Base-by-base conservation (phyloP, 1,140 invertebrate genomes). In the Drosophila ercepeae region DNA sequence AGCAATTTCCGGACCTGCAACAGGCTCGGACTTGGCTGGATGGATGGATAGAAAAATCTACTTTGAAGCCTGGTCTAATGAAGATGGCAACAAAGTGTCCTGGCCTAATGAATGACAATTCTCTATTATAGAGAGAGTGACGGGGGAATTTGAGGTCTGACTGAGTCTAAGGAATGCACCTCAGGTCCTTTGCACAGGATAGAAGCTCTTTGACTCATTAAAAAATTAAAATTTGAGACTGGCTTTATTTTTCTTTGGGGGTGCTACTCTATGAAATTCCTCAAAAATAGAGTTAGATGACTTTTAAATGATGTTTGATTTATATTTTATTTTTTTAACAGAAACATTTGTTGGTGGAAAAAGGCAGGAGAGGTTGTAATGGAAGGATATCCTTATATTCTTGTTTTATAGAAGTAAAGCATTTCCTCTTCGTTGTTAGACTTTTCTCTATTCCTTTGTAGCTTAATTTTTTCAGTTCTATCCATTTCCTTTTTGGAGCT, bases 141-240 rank as follows among this genome's bases (percentile, higher is more conserved):
- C n/a, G n/a, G 42, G 36, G 36, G 45, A 11, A 25, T 50, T 59
- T 45, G 9, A n/a, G 14, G 23, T 9, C 8, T 16, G 42, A 23
- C 42, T 57, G 54, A 21, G 39, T 48, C 13, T 25, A 4, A 19
- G 64, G 21, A 53, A 64, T 52, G 45, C 29, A 46, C 27, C 27
- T 13, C 29, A 3, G 29, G 29, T 32, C 29, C 29, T 32, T n/a
- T 11, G 29, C 29, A 0, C 29, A n/a, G 29, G 3, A 32, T 32
- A n/a, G 32, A 55, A 54, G 51, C 55, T 58, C 57, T 79, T 79
- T 79, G 77, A 44, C 54, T 79, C 55, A 79, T 79, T 79, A 79
- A 65, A 75, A 68, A 74, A 64, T 67, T 70, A 59, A 32, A 74
- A 52, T 59, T 74, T 57, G 21, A 61, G 54, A 36, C 34, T 4